These are phyloP conservation scores for Ericerus pela DNA, from an alignment of 1,140 invertebrate genomes.

Conservation along the genomic window DNA sequence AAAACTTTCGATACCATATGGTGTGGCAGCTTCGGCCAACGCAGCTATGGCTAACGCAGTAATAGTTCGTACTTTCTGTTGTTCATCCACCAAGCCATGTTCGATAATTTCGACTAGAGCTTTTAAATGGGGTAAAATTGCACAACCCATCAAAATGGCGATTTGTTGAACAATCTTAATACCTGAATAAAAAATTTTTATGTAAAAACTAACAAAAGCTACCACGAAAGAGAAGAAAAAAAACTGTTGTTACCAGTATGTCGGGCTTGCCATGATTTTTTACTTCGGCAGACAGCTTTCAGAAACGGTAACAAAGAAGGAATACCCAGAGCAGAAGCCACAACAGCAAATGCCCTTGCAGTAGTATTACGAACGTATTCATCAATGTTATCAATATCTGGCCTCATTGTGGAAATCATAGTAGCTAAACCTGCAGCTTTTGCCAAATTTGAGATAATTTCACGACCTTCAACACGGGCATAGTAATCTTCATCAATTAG, in stretches of 20 bases:
- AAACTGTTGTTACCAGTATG: slow-evolving; percentile 55
- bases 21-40: slow-evolving; percentile 92
- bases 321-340: slow-evolving; percentile 95
- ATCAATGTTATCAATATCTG: slow-evolving; percentile 99
- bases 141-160: slow-evolving; percentile 98
- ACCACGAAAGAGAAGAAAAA: not conserved
- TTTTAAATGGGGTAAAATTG: slow-evolving; percentile 95
- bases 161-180: slow-evolving; percentile 99
- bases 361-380: slow-evolving; percentile 99
- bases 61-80: slow-evolving; percentile 88
- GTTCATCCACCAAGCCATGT: slow-evolving; percentile 79
- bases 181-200: slow-evolving; percentile 32
- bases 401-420: slow-evolving; percentile 99
- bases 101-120: slow-evolving; percentile 99
- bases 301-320: slow-evolving; percentile 94
- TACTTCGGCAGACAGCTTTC: slow-evolving; percentile 97
- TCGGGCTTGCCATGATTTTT: slow-evolving; percentile 99
- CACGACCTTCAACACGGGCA: slow-evolving; percentile 94
- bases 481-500: slow-evolving; percentile 99
- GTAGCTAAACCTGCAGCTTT: slow-evolving; percentile 99
- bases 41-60: slow-evolving; percentile 97
- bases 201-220: no score
- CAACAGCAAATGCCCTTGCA: slow-evolving; percentile 95
- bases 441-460: slow-evolving; percentile 98
- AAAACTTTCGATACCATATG: slow-evolving; percentile 99